Evolutionary conservation across 2,888 invertebrate species (phyloP), one percentile per base, ranked within the genome.

Genomic region (Xiphydria camelus): DNA sequence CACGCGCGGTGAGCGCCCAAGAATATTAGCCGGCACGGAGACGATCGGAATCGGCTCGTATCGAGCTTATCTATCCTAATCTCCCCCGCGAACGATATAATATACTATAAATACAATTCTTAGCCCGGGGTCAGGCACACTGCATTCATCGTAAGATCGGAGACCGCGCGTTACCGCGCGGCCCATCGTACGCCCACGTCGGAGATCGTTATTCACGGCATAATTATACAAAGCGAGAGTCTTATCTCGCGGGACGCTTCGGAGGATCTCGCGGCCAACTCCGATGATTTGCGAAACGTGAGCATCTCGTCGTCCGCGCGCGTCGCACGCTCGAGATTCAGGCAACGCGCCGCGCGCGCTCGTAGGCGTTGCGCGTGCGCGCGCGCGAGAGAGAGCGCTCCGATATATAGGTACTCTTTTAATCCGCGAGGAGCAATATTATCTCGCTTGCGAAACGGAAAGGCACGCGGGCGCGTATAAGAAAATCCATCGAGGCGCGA

Each of bases 1-100:
- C 33, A 47, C 53, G 41, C 47, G 47, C 42, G 17, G n/a, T n/a
- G n/a, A n/a, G n/a, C n/a, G n/a, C n/a, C n/a, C n/a, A n/a, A 31
- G 31, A n/a, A 14, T 6, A n/a, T 14, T 14, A 31, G 5, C 26
- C 29, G 6, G 21, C 41, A 47, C 47, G 49, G 44, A 53, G 56
- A 59, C 53, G 54, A 59, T 57, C 48, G 51, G 44, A 47, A 59
- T 59, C 47, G 49, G 40, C 47, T 46, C 36, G 36, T 23, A 49
- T 53, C 52, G 29, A 31, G 43, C n/a, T 57, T 57, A 59, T 59
- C 60, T 55, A 48, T 47, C 47, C n/a, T n/a, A n/a, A n/a, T n/a
- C n/a, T n/a, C n/a, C n/a, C n/a, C 49, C 34, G 47, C 45, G 49
- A 10, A 18, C 46, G 47, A 54, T 46, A 45, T 45, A 48, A 37